Conservation (phyloP, 2,888 invertebrate species). For the Tiliacea citrago region DNA sequence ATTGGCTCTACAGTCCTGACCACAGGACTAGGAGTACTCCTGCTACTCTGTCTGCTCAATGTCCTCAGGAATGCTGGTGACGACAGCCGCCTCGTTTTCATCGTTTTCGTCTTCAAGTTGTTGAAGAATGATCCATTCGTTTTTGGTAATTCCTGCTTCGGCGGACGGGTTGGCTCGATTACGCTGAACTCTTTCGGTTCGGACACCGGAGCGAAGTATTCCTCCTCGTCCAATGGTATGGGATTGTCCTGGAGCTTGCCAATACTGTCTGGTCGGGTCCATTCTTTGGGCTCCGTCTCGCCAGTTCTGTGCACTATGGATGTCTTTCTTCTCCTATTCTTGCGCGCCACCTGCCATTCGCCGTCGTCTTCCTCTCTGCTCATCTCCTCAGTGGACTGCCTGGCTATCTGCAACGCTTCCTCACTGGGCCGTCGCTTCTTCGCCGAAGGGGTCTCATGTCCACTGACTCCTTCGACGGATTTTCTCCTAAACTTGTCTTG, state of each 20-base stretch:
- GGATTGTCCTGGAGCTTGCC: conserved; percentile 87
- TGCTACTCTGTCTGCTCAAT: conserved; percentile 87
- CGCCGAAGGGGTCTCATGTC: conserved; percentile 88
- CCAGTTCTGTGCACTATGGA: conserved; percentile 83
- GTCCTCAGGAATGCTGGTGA: conserved; percentile 91
- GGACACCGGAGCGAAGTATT: conserved; percentile 87
- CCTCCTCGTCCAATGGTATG: conserved; percentile 90
- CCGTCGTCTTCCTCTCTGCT: conserved; percentile 85
- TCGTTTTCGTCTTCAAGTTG: conserved; percentile 86
- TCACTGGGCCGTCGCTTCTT: conserved; percentile 94
- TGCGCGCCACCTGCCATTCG: conserved; percentile 87
- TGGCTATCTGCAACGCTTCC: conserved; percentile 92
- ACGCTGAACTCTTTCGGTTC: conserved; percentile 85
- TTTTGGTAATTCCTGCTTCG: conserved; percentile 81
- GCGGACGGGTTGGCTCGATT: conserved; percentile 67
- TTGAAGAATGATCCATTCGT: conserved; percentile 88
- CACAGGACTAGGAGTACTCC: conserved; percentile 85
- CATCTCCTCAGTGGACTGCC: conserved; percentile 91
- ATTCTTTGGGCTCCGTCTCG: conserved; percentile 82
- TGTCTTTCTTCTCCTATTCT: conserved; percentile 88
- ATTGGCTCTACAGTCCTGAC: conserved; percentile 79
- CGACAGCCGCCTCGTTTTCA: conserved; percentile 89
- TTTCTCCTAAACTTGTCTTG: conserved; percentile 90
- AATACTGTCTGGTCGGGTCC: conserved; percentile 81
- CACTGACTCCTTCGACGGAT: conserved; percentile 92